These are phyloP conservation scores for Mongoloraphidia duomilia DNA, from an alignment of 2,888 invertebrate species.

Conservation along the genomic window DNA sequence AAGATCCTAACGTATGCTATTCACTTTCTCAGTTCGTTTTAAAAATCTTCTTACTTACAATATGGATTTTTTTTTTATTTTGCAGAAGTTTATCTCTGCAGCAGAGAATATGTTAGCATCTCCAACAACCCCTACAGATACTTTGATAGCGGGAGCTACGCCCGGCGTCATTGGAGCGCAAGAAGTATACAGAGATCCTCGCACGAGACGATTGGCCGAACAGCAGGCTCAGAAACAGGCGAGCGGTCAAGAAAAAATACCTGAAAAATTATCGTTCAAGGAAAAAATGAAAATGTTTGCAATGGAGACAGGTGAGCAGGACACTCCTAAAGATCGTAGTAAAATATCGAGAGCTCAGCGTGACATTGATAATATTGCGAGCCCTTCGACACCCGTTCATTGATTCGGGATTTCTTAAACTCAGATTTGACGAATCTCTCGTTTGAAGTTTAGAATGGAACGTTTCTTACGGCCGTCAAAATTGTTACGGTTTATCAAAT, in stretches of 20 bases:
- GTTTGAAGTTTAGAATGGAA: too few relatives aligned
- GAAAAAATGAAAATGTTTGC: conserved; percentile 99
- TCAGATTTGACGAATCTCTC: too few relatives aligned
- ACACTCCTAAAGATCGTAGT: conserved; percentile 87
- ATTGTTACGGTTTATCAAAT: too few relatives aligned
- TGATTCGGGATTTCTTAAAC: too few relatives aligned
- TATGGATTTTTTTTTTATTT: conserved; percentile 13
- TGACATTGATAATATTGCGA: conserved; percentile 64
- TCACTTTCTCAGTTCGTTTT: not conserved
- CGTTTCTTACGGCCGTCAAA: too few relatives aligned
- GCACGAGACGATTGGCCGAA: conserved; percentile 74
- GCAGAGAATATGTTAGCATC: conserved; percentile 67
- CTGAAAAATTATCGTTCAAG: conserved; percentile 89
- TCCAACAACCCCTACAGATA: conserved; percentile 53
- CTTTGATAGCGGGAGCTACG: conserved; percentile 46
- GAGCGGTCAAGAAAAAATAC: conserved; percentile 50
- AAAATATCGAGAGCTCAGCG: conserved; percentile 92
- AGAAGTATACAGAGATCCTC: conserved; percentile 93
- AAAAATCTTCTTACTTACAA: not conserved
- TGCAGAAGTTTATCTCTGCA: conserved; percentile 63
- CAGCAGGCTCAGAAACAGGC: conserved; percentile 48
- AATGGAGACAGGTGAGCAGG: conserved; percentile 84
- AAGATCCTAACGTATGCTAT: conserved; percentile 68
- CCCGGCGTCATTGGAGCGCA: conserved; percentile 97
- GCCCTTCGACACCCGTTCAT: conserved; percentile 27